Conservation (phyloP, 2,888 invertebrate genomes). For the Philopedon plagiatum region DNA sequence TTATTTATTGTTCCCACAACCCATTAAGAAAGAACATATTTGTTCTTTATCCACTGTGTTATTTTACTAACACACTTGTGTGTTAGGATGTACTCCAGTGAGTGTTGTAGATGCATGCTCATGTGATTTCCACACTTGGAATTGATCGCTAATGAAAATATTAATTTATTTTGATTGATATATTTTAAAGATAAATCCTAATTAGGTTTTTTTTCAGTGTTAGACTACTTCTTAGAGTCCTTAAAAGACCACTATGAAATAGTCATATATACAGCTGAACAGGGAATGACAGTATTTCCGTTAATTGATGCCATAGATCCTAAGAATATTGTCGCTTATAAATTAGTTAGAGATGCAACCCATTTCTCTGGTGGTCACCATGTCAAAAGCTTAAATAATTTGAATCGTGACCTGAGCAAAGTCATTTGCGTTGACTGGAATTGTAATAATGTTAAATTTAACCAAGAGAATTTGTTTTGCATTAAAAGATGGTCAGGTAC, state of each 20-base stretch:
- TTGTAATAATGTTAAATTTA: conserved; percentile 85
- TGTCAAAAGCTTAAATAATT: conserved; percentile 89
- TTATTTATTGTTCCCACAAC: too few species aligned
- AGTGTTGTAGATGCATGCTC: too few species aligned
- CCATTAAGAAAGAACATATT: too few species aligned
- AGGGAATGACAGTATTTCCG: conserved; percentile 95
- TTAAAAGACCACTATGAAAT: conserved; percentile 85
- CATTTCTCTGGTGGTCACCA: conserved; percentile 95
- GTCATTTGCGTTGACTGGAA: conserved; percentile 98
- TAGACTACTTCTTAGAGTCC: conserved; percentile 92
- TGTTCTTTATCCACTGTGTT: too few species aligned
- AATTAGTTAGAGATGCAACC: conserved; percentile 95
- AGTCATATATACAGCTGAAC: conserved; percentile 96
- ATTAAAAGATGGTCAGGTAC: conserved; percentile 94
- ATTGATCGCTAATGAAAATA: neutral
- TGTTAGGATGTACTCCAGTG: too few species aligned
- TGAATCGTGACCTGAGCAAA: conserved; percentile 87
- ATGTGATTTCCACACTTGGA: too few species aligned
- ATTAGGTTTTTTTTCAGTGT: conserved; percentile 61
- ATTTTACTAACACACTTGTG: too few species aligned
- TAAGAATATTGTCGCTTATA: conserved; percentile 88
- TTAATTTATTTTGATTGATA: neutral
- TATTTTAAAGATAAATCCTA: neutral
- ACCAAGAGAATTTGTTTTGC: conserved; percentile 89
- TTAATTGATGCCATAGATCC: conserved; percentile 95